phyloP scores from a whole-genome alignment of 2,113 vertebrate species.

The Scalopus aquaticus region DNA sequence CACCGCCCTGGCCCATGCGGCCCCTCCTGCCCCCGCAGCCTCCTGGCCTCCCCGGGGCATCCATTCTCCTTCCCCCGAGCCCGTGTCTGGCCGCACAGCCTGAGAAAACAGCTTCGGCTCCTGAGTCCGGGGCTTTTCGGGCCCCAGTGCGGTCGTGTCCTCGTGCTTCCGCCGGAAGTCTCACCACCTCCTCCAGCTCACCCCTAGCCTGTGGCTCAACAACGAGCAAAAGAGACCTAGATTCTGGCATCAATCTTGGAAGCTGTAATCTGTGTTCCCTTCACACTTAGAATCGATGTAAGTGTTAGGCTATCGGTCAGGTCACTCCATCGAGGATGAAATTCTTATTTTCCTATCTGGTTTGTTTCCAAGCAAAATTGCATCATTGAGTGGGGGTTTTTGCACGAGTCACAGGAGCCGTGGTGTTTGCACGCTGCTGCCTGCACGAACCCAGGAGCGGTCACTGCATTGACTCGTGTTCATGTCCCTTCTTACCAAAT shows the following conservation, averaged over 20 bases:
- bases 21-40: too few species aligned
- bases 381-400: not conserved
- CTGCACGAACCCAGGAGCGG: not conserved
- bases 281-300: not conserved
- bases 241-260: not conserved
- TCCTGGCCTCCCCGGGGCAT: not conserved
- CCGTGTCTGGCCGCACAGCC: too few species aligned
- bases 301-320: not conserved
- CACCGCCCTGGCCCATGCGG: not conserved
- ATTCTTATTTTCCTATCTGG: not conserved
- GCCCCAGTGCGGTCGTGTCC: too few species aligned
- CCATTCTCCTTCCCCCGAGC: fast-evolving
- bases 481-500: not conserved
- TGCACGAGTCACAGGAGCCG: not conserved
- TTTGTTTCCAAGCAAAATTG: not conserved
- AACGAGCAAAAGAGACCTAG: not conserved
- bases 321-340: not conserved
- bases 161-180: not conserved
- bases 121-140: fast-evolving
- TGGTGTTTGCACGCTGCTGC: not conserved
- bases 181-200: not conserved
- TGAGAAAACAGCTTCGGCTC: too few species aligned
- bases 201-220: not conserved
- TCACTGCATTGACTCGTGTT: not conserved
- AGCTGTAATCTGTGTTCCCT: not conserved